Percentiles rank a stretch among this genome's conserved stretches.
phyloP scores from a whole-genome alignment of 2,797 vertebrate genomes.

The Etheostoma perlongum region DNA sequence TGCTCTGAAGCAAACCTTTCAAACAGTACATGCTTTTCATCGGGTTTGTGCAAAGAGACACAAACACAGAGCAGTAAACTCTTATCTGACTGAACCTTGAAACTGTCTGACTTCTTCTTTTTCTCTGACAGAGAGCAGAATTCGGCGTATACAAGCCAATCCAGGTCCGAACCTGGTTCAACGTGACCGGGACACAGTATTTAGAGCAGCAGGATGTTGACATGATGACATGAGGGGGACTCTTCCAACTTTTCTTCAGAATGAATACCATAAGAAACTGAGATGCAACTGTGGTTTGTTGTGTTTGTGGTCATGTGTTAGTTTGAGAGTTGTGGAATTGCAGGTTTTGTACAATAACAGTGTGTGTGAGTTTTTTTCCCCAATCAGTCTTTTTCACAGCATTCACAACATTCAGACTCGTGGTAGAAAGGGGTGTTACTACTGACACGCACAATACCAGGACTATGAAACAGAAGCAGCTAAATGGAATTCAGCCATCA shows the following conservation, averaged over 20 bases:
- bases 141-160: neutral
- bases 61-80: slow-evolving; percentile 43
- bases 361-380: no score
- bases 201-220: neutral
- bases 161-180: slow-evolving; percentile 2
- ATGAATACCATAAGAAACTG: no score
- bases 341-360: no score
- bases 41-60: slow-evolving; percentile 11
- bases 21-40: slow-evolving; percentile 7
- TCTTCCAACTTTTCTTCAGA: neutral
- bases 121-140: neutral
- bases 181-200: neutral
- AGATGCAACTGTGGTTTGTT: no score
- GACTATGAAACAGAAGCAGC: no score
- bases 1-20: neutral
- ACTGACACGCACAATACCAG: no score
- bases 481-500: no score
- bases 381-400: no score
- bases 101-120: neutral
- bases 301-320: no score
- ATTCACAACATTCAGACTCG: no score
- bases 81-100: slow-evolving; percentile 67
- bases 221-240: neutral
- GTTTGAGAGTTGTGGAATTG: no score
- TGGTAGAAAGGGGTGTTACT: no score